Percentiles rank a stretch among this genome's conserved stretches.
Conservation (phyloP, 1,140 invertebrate species). For the Varroa destructor region DNA sequence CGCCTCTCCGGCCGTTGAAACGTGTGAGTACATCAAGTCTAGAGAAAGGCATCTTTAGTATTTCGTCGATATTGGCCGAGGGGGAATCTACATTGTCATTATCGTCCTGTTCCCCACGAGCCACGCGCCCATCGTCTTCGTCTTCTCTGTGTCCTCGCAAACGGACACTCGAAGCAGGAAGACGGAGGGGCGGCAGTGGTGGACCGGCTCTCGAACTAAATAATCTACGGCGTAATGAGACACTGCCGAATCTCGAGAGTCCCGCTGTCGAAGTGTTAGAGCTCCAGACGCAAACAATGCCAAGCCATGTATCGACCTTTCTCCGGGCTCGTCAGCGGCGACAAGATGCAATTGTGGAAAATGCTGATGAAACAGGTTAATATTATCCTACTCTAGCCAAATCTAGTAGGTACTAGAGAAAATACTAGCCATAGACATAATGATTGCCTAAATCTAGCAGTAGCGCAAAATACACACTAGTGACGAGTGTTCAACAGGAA, state of each 20-base stretch:
- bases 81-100: slow-evolving; percentile 21
- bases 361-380: too few species aligned
- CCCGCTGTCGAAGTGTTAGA: slow-evolving; percentile 2
- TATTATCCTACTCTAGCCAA: too few species aligned
- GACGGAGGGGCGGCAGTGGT: too few species aligned
- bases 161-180: too few species aligned
- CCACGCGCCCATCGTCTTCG: background rate
- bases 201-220: background rate
- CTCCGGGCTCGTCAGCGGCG: background rate
- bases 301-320: slow-evolving; percentile 23
- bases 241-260: slow-evolving; percentile 24
- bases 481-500: too few species aligned
- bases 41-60: slow-evolving; percentile 26
- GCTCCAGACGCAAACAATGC: background rate
- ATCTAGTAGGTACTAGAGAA: too few species aligned
- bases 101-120: slow-evolving; percentile 6
- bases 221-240: slow-evolving; percentile 15
- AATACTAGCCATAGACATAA: too few species aligned
- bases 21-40: slow-evolving; percentile 21
- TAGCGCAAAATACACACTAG: too few species aligned
- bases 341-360: slow-evolving; percentile 5
- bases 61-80: slow-evolving; percentile 24
- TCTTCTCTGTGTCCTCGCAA: slow-evolving; percentile 3
- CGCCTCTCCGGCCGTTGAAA: slow-evolving; percentile 10
- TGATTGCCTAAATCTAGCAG: too few species aligned